A percentile compares a stretch with the other conserved stretches of the same genome.
phyloP scores from a whole-genome alignment of 2,797 vertebrate genomes.

The Gymnothorax javanicus region DNA sequence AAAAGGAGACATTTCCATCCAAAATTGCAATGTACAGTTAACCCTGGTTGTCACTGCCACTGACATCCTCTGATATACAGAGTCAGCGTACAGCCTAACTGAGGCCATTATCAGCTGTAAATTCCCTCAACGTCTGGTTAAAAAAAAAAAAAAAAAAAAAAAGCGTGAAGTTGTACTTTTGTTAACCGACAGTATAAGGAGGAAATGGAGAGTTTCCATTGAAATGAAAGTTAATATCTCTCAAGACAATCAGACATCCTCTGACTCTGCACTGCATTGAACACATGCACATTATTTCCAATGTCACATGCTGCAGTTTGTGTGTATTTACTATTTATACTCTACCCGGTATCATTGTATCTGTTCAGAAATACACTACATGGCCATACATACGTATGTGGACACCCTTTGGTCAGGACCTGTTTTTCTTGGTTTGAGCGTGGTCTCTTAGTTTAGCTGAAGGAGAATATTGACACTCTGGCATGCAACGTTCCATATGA shows the following conservation, averaged over 20 bases:
- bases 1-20: not conserved
- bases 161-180: not conserved
- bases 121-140: not conserved
- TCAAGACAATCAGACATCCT: not conserved
- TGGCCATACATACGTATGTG: no score
- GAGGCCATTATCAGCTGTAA: not conserved
- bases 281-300: not conserved
- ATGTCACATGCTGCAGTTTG: not conserved
- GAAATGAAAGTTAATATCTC: not conserved
- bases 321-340: not conserved
- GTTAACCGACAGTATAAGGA: not conserved
- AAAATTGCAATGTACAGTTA: not conserved
- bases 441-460: no score
- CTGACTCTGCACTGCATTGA: not conserved
- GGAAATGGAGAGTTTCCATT: not conserved
- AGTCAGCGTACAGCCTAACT: not conserved
- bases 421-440: no score
- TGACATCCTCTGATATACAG: not conserved
- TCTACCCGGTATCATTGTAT: no score
- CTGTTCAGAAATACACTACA: no score
- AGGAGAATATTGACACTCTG: no score
- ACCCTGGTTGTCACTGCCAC: not conserved
- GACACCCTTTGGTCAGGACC: no score
- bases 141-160: slow-evolving; percentile 6
- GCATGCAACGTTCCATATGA: no score